A percentile compares a stretch with the other conserved stretches of the same genome.
Conservation (phyloP, 2,888 invertebrate species). For the Drosophila paracracens region DNA sequence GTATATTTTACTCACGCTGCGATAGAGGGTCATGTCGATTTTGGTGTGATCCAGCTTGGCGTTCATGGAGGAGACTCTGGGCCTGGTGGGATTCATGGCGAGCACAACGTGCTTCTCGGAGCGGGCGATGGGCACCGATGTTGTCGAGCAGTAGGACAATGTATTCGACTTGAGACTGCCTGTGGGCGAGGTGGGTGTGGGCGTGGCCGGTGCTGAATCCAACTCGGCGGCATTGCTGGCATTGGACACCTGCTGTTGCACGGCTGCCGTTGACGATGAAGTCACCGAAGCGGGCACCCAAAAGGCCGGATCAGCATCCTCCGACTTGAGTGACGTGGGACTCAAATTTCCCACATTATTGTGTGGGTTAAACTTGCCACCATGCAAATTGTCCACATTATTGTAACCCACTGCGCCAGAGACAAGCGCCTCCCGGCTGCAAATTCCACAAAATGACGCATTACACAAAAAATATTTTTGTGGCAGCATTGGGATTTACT, state of each 20-base stretch:
- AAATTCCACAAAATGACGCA: slow-evolving; percentile 10
- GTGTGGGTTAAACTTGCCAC: slow-evolving; percentile 24
- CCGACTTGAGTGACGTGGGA: slow-evolving; percentile 84
- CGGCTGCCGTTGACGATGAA: slow-evolving; percentile 63
- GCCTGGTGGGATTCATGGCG: slow-evolving; percentile 85
- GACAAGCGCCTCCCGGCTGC: slow-evolving; percentile 85
- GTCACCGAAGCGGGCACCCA: slow-evolving; percentile 85
- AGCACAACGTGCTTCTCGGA: slow-evolving; percentile 87
- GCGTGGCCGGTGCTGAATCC: slow-evolving; percentile 85
- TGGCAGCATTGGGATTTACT: neutral
- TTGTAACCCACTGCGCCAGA: slow-evolving; percentile 82
- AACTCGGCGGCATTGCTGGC: slow-evolving; percentile 63
- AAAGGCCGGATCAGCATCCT: slow-evolving; percentile 84
- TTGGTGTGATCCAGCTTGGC: slow-evolving; percentile 88
- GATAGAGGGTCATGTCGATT: slow-evolving; percentile 87
- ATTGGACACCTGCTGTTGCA: slow-evolving; percentile 77
- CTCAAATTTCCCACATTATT: slow-evolving; percentile 81
- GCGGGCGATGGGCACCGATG: slow-evolving; percentile 84
- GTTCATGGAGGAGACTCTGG: slow-evolving; percentile 87
- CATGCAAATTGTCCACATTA: slow-evolving; percentile 84
- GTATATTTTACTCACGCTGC: slow-evolving; percentile 83
- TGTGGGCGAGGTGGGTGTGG: slow-evolving; percentile 85
- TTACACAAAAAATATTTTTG: neutral
- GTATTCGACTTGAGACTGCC: slow-evolving; percentile 85
- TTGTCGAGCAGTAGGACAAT: slow-evolving; percentile 82